Evolutionary conservation across 1,140 invertebrate genomes (phyloP), one percentile per base, ranked within the genome.

Genomic region (Cataglyphis hispanica): DNA sequence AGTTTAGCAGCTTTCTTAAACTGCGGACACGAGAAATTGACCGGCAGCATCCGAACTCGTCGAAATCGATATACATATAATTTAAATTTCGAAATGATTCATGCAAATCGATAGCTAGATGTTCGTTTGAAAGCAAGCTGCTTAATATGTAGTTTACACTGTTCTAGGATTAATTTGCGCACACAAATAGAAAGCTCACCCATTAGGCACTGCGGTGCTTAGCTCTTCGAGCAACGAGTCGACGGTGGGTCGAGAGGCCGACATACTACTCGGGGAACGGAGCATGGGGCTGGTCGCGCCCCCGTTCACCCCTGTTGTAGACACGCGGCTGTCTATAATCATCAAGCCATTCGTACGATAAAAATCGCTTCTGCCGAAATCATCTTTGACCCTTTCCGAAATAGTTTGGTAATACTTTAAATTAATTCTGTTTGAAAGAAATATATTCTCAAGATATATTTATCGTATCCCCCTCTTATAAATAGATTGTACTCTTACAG

Each of bases 171-270:
- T 83, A 83, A 83, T 83, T 72, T 60, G 67, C 67, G 8, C 53
- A 22, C 53, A 34, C 37, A 83, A 25, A 69, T 1, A 43, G 19
- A 87, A 87, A 66, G 94, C 96, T 96, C 93, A 98, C 97, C 97
- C 97, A 94, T 97, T 97, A 25, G 97, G 96, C 83, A 97, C 95
- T 75, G 97, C 97, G 78, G 97, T 97, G 95, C 97, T 97, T 84
- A 99, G 95, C 94, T 99, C 98, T 86, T 98, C 98, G 19, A 99
- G 95, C 27, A 99, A 96, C 87, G 97, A 98, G 93, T 99, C 98
- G 63, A 99, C 98, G 0, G 98, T 97, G 19, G 97, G 98, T 74
- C 98, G 96, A 67, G 91, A 90, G 13, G 91, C 91, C 61, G 95
- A 94, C 85, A 94, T 88, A 75, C 93, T 95, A 83, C 93, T 95